phyloP scores from a whole-genome alignment of 2,113 vertebrate species.

The Oceanites oceanicus region DNA sequence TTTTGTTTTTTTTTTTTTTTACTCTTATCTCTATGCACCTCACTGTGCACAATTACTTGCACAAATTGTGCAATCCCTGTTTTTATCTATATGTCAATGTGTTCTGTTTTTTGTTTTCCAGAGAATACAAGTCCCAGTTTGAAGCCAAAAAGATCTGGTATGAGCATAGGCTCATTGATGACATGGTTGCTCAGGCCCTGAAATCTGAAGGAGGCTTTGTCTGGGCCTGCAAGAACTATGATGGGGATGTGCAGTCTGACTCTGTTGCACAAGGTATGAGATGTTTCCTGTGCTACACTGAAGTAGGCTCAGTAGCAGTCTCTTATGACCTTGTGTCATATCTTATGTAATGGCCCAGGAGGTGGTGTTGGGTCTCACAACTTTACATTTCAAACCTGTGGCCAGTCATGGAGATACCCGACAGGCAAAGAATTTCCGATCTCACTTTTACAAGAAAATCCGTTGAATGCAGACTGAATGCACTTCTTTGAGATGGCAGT shows the following conservation, averaged over 20 bases:
- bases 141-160: constrained; percentile 95
- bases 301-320: background rate
- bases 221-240: constrained; percentile 99
- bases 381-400: background rate
- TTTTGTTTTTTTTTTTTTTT: background rate
- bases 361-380: background rate
- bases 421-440: background rate
- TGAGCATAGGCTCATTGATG: constrained; percentile 96
- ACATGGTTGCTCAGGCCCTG: constrained; percentile 98
- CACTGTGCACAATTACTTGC: background rate
- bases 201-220: constrained; percentile 98
- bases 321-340: background rate
- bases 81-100: background rate
- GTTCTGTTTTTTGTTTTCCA: constrained; percentile 48
- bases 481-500: background rate
- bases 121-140: constrained; percentile 89
- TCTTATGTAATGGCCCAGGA: background rate
- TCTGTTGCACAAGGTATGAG: constrained; percentile 92
- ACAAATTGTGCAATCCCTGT: background rate
- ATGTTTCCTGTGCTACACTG: background rate
- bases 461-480: background rate
- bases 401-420: background rate
- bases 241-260: constrained; percentile 98
- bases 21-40: background rate
- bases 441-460: background rate